Evolutionary conservation across 2,797 vertebrate species (phyloP).

Genomic region (Propithecus perrieri): DNA sequence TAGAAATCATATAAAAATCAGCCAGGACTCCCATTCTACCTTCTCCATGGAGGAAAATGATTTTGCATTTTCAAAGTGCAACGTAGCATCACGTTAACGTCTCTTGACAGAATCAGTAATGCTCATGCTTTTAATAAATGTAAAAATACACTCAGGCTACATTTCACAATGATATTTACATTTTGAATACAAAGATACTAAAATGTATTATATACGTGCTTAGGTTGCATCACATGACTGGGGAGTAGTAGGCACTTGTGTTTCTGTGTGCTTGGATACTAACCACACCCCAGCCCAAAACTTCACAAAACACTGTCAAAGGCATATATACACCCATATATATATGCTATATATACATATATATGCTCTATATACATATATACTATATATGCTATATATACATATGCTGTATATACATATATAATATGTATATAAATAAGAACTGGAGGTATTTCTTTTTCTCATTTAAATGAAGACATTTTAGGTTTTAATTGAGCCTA

Average conservation of each 20-base stretch:
- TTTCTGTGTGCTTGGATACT: neutral
- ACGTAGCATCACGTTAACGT: neutral
- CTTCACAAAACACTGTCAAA: neutral
- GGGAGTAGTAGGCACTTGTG: neutral
- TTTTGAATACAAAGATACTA: neutral
- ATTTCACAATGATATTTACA: neutral
- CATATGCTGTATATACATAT: neutral
- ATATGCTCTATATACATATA: too few species aligned
- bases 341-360: too few species aligned
- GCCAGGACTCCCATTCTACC: neutral
- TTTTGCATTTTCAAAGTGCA: neutral
- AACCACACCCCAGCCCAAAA: neutral
- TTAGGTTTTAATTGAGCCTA: neutral
- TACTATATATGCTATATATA: neutral
- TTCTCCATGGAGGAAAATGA: neutral
- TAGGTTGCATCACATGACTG: neutral
- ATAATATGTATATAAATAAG: neutral
- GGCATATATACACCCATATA: neutral
- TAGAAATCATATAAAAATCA: conserved; percentile 59
- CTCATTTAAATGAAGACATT: neutral
- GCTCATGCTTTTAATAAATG: neutral
- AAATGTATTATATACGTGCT: neutral
- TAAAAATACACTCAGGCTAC: neutral
- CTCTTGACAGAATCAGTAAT: neutral
- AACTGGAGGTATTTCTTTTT: neutral